Evolutionary conservation across 2,797 vertebrate species (phyloP), one percentile per base, ranked within the genome.

Genomic region (Lophius americanus): DNA sequence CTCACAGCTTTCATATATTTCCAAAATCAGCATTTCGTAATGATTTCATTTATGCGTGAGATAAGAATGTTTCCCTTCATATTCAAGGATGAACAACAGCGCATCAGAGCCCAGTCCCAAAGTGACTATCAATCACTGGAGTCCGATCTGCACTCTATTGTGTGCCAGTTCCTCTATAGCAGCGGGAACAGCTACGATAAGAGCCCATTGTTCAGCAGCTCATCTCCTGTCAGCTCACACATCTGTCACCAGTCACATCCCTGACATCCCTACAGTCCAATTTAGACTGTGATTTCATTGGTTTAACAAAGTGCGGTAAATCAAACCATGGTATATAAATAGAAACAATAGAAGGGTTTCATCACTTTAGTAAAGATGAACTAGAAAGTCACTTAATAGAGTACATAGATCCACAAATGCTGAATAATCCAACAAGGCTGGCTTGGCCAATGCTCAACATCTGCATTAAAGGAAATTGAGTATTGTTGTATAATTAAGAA

Each of bases 181-280:
- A 59, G 55, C 62, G 71, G 53, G 64, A 79, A 75, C 70, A 59
- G 46, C 67, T 71, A 50, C 81, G 77, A 90, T 82, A 82, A 64
- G 62, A 64, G 50, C 44, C 76, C 72, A 88, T 89, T 91, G 86
- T 88, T 79, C 64, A 72, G 68, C 66, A 80, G 85, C 80, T 88
- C 80, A 84, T 88, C 78, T 75, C 56, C 70, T 74, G 66, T 81
- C 76, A 71, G 81, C 84, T 81, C 66, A 0, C 36, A 23, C 5
- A 11, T 14, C 32, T 63, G 77, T 64, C 70, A 85, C 85, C 73
- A 70, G 67, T 83, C 80, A 86, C 71, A 48, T 69, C 78, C 7
- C 35, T 41, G 51, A 60, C 72, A 58, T 71, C 59, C 61, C 64
- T 70, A 58, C 7, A 62, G 53, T 47, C 10, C n/a, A 55, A 58